phyloP scores from a whole-genome alignment of 2,797 vertebrate species.

The Dipus sagitta region DNA sequence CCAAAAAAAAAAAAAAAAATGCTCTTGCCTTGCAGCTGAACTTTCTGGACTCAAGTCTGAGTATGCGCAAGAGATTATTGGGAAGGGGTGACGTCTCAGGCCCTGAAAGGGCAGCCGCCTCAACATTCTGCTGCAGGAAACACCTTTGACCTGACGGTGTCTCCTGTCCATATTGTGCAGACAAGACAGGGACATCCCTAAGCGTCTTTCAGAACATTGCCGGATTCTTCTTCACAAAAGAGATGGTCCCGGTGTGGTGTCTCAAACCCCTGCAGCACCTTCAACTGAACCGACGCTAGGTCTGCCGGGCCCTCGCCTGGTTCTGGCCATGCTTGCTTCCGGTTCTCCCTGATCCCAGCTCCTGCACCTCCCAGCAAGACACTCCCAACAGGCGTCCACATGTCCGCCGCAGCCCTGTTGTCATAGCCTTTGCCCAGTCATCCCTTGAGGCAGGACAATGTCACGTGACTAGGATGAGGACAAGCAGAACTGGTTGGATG shows the following conservation, averaged over 20 bases:
- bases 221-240: neutral
- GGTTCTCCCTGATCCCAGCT: no score
- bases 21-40: neutral
- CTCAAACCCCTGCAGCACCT: neutral
- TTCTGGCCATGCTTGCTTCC: neutral
- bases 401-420: neutral
- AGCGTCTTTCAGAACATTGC: neutral
- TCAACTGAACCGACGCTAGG: neutral
- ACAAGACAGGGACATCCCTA: neutral
- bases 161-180: neutral
- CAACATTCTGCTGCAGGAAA: neutral
- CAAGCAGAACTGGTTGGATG: neutral
- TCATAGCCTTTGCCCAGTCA: neutral
- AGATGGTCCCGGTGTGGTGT: neutral
- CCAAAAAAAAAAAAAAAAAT: neutral
- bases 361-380: neutral
- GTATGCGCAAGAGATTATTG: neutral
- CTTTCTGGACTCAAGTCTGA: neutral
- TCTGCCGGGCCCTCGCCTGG: fast-evolving
- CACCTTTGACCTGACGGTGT: neutral
- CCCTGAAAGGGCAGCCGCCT: no score
- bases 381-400: no score
- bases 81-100: neutral
- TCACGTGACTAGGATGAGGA: neutral
- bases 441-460: neutral